Evolutionary conservation across 2,888 invertebrate genomes (phyloP).

Genomic region (Pardosa pseudoannulata): DNA sequence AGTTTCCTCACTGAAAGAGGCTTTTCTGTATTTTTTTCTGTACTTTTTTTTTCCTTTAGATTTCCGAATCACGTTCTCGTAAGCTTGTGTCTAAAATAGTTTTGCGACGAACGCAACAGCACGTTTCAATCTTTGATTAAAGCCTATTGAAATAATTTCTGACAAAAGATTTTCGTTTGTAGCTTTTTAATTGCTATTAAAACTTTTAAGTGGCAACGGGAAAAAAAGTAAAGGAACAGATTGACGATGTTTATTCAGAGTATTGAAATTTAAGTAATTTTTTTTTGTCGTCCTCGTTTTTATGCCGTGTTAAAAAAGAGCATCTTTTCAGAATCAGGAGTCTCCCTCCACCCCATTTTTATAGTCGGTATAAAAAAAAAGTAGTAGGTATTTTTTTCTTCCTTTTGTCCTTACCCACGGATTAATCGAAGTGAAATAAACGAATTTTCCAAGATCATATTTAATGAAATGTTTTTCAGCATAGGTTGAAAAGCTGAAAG

Average conservation of each 20-base stretch:
- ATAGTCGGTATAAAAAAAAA: neutral
- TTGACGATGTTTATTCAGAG: constrained; percentile 70
- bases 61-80: constrained; percentile 62
- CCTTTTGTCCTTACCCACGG: constrained; percentile 14
- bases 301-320: constrained; percentile 48
- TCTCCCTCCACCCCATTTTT: constrained; percentile 18
- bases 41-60: constrained; percentile 13
- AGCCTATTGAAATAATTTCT: constrained; percentile 52
- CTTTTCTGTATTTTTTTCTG: too few relatives aligned
- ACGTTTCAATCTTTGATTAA: constrained; percentile 60
- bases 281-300: constrained; percentile 42
- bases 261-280: constrained; percentile 56
- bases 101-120: constrained; percentile 55
- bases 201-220: constrained; percentile 58
- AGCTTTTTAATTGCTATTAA: constrained; percentile 65
- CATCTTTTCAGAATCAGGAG: constrained; percentile 31
- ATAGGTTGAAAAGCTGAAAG: too few relatives aligned
- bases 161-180: constrained; percentile 67
- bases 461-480: too few relatives aligned
- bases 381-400: neutral
- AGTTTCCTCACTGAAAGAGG: too few relatives aligned
- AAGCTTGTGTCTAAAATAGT: constrained; percentile 54
- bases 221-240: constrained; percentile 43
- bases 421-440: constrained; percentile 60
- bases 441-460: too few relatives aligned